These are phyloP conservation scores for Muricea muricata DNA, from an alignment of 92 coral and sea anemone genomes.

Conservation along the genomic window DNA sequence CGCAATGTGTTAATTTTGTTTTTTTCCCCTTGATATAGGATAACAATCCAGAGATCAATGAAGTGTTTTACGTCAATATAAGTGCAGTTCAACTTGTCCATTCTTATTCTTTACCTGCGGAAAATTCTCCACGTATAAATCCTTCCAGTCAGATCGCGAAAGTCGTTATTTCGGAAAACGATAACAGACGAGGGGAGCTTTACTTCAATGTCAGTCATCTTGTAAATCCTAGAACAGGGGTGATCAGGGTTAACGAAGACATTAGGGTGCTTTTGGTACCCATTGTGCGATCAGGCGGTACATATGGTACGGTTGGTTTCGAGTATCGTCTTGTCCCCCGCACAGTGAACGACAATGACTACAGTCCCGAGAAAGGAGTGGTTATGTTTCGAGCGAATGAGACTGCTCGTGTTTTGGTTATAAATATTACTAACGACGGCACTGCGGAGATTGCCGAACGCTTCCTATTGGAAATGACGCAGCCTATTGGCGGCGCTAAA, in stretches of 20 bases:
- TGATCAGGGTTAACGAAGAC: slow-evolving; percentile 64
- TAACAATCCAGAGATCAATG: slow-evolving; percentile 62
- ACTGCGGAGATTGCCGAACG: slow-evolving; percentile 82
- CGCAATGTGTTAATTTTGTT: not conserved
- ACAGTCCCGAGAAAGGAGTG: slow-evolving; percentile 72
- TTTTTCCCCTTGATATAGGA: slow-evolving; percentile 49
- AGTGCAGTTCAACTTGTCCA: slow-evolving; percentile 73
- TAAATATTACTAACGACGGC: slow-evolving; percentile 75
- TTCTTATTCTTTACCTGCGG: slow-evolving; percentile 52
- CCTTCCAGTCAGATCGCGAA: slow-evolving; percentile 66
- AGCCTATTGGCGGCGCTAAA: slow-evolving; percentile 81
- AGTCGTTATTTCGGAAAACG: slow-evolving; percentile 80
- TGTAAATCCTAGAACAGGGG: slow-evolving; percentile 62
- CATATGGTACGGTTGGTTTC: slow-evolving; percentile 75
- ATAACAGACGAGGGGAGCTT: slow-evolving; percentile 79
- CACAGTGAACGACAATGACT: slow-evolving; percentile 59
- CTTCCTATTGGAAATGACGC: slow-evolving; percentile 79
- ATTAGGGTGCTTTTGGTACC: slow-evolving; percentile 52
- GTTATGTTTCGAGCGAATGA: slow-evolving; percentile 67
- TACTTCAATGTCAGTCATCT: slow-evolving; percentile 72
- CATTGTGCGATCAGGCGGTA: slow-evolving; percentile 71
- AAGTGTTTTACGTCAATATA: slow-evolving; percentile 82
- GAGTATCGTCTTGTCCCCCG: slow-evolving; percentile 70
- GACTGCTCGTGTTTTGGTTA: slow-evolving; percentile 36
- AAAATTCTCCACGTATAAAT: slow-evolving; percentile 82